A percentile compares a stretch with the other conserved stretches of the same genome.
phyloP scores from a whole-genome alignment of 2,888 invertebrate genomes.

The Celastrina argiolus region DNA sequence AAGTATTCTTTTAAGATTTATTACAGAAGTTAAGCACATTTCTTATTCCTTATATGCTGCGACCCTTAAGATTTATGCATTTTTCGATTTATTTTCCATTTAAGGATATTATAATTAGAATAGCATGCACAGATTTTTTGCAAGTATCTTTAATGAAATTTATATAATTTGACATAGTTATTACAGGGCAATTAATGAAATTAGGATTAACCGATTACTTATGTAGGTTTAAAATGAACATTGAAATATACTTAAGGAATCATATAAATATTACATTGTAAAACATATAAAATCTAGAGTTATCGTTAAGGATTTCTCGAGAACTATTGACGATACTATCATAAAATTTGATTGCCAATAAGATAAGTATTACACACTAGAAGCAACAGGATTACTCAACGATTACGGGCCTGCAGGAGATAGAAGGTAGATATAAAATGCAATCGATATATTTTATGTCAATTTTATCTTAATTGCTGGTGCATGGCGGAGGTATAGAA shows the following conservation, averaged over 20 bases:
- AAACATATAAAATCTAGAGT: constrained; percentile 13
- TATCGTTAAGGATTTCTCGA: not conserved
- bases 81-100: constrained; percentile 22
- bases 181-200: not conserved
- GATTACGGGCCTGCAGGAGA: constrained; percentile 31
- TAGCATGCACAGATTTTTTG: not conserved
- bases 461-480: constrained; percentile 41
- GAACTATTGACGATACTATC: constrained; percentile 19
- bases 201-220: not conserved
- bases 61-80: constrained; percentile 41
- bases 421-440: constrained; percentile 38
- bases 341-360: constrained; percentile 32
- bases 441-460: constrained; percentile 41
- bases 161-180: no score
- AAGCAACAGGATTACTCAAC: constrained; percentile 36
- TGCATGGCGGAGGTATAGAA: constrained; percentile 36
- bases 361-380: constrained; percentile 37
- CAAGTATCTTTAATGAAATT: no score
- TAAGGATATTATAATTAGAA: constrained; percentile 1
- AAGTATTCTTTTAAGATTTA: constrained; percentile 78
- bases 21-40: constrained; percentile 74
- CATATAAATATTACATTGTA: constrained; percentile 14
- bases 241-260: not conserved
- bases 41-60: constrained; percentile 73
- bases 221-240: not conserved